These are phyloP conservation scores for Ophion ventricosus DNA, from an alignment of 2,888 invertebrate genomes.

Conservation along the genomic window DNA sequence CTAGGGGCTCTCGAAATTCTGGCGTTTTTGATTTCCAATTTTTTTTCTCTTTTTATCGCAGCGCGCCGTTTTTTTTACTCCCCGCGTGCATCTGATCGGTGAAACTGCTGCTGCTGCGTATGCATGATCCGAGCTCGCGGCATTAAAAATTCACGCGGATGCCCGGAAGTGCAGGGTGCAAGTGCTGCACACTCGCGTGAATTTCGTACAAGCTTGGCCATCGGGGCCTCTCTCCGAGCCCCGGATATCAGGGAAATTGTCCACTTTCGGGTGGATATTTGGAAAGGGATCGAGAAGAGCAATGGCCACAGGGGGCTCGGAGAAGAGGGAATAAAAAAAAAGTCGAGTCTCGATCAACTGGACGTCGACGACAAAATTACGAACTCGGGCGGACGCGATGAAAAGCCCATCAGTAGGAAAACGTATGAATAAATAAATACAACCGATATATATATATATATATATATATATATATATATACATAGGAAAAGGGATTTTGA, in stretches of 20 bases:
- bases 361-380: constrained; percentile 54
- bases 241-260: constrained; percentile 47
- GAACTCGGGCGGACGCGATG: constrained; percentile 66
- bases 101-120: constrained; percentile 53
- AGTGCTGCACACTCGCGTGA: constrained; percentile 51
- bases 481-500: neutral
- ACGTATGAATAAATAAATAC: constrained; percentile 79
- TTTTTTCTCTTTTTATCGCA: constrained; percentile 31
- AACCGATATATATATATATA: neutral
- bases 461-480: constrained; percentile 3
- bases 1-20: constrained; percentile 46
- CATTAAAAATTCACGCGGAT: constrained; percentile 63
- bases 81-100: constrained; percentile 5
- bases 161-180: constrained; percentile 59
- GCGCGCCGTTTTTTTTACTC: constrained; percentile 43
- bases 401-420: constrained; percentile 78
- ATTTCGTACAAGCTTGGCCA: constrained; percentile 29
- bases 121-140: constrained; percentile 54
- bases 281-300: neutral
- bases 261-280: constrained; percentile 45
- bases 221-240: constrained; percentile 9
- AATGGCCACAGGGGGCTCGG: neutral
- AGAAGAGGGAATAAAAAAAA: constrained; percentile 12
- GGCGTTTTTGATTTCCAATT: constrained; percentile 15
- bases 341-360: constrained; percentile 52